Percentiles rank a stretch among this genome's conserved stretches.
Evolutionary conservation across 2,888 invertebrate genomes (phyloP).

Genomic region (Autographa gamma): DNA sequence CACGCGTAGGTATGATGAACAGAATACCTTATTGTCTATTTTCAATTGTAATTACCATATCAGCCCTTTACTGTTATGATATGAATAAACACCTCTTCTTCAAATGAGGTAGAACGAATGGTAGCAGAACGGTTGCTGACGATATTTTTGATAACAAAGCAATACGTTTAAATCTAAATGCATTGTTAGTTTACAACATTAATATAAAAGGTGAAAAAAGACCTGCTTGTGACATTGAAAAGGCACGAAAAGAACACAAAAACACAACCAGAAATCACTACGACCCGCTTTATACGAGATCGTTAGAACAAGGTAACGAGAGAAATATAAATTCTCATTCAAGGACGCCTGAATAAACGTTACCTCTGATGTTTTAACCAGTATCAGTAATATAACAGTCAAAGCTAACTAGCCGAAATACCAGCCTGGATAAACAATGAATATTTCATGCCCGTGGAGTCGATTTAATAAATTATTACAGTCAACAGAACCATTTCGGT

Average conservation of each 20-base stretch:
- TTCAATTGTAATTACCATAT: no score
- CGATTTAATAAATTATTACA: constrained; percentile 38
- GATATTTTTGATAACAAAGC: no score
- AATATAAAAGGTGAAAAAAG: no score
- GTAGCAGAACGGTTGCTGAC: no score
- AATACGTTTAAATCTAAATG: no score
- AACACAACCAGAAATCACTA: background rate
- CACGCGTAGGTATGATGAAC: background rate
- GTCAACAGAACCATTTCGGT: constrained; percentile 26
- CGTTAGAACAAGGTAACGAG: background rate
- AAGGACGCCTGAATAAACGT: background rate
- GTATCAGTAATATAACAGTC: background rate
- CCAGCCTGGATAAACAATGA: constrained; percentile 22
- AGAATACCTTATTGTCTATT: background rate
- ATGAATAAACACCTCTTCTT: no score
- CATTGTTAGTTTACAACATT: no score
- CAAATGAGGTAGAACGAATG: no score
- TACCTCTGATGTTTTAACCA: background rate
- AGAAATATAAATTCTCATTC: constrained; percentile 2
- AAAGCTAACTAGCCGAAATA: constrained; percentile 21
- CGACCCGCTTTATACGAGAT: background rate
- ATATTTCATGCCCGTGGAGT: constrained; percentile 28
- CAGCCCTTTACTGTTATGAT: no score
- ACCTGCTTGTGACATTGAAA: no score
- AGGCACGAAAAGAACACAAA: no score